A percentile compares a stretch with the other conserved stretches of the same genome.
Evolutionary conservation across 2,113 vertebrate genomes (phyloP).

Genomic region (Coreoperca whiteheadi): DNA sequence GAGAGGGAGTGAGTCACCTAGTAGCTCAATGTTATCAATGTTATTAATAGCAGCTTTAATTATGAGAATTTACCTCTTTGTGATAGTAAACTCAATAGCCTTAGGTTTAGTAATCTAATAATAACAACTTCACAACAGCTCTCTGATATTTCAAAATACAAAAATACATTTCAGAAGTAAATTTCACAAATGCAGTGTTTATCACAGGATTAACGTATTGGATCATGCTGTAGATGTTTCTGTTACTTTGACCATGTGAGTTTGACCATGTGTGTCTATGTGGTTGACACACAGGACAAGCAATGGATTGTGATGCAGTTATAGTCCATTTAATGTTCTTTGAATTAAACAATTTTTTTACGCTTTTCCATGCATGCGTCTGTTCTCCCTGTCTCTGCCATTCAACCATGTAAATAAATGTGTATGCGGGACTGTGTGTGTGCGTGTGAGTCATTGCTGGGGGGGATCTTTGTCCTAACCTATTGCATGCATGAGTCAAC

Average conservation of each 20-base stretch:
- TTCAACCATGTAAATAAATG: slow-evolving; percentile 46
- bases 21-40: no score
- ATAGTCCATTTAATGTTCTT: slow-evolving; percentile 17
- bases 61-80: neutral
- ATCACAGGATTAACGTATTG: neutral
- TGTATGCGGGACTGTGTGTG: neutral
- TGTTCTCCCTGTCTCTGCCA: slow-evolving; percentile 10
- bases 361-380: neutral
- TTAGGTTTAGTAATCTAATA: neutral
- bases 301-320: no score
- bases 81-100: neutral
- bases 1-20: no score
- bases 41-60: no score
- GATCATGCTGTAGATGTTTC: neutral
- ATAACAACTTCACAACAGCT: neutral
- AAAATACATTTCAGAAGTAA: no score
- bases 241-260: neutral
- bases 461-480: slow-evolving; percentile 67
- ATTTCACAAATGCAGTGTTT: neutral
- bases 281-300: no score
- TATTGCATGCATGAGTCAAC: slow-evolving; percentile 71
- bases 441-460: slow-evolving; percentile 41
- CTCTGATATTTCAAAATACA: no score
- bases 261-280: no score
- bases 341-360: neutral